A percentile compares a stretch with the other conserved stretches of the same genome.
Evolutionary conservation across 2,888 invertebrate genomes (phyloP).

Genomic region (Cryptocephalus primarius): DNA sequence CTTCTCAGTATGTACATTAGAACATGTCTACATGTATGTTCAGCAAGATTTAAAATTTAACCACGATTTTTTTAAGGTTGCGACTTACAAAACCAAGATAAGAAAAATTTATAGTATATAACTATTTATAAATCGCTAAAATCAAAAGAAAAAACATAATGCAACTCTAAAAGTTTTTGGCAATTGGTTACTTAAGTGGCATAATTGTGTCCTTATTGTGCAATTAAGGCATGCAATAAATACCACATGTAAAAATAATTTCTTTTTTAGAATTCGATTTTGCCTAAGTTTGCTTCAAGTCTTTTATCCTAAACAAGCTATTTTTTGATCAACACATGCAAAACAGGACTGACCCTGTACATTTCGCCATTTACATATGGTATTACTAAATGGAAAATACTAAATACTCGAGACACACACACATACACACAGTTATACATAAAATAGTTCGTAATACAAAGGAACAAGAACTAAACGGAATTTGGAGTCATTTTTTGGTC

Average conservation of each 20-base stretch:
- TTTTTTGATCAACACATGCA: too few relatives aligned
- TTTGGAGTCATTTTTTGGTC: conserved; percentile 4
- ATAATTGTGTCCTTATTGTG: too few relatives aligned
- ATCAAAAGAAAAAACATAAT: not conserved
- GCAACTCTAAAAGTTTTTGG: too few relatives aligned
- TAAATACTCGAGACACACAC: conserved; percentile 1
- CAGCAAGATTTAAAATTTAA: not conserved
- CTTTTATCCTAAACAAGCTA: too few relatives aligned
- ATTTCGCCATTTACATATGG: not conserved
- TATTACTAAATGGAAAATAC: not conserved
- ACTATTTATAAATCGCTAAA: not conserved
- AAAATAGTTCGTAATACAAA: not conserved
- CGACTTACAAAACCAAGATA: not conserved
- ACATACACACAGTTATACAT: conserved; percentile 1
- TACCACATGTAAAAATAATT: too few relatives aligned
- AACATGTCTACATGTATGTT: too few relatives aligned
- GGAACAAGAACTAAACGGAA: not conserved
- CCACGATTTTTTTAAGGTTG: not conserved
- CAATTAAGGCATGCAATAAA: too few relatives aligned
- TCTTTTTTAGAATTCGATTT: too few relatives aligned
- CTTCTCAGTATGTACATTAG: too few relatives aligned
- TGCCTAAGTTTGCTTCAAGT: too few relatives aligned
- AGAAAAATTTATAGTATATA: not conserved
- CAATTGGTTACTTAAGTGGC: too few relatives aligned
- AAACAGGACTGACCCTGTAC: too few relatives aligned